A percentile compares a stretch with the other conserved stretches of the same genome.
These are phyloP conservation scores for Batillaria attramentaria DNA, from an alignment of 1,140 invertebrate species.

Conservation along the genomic window DNA sequence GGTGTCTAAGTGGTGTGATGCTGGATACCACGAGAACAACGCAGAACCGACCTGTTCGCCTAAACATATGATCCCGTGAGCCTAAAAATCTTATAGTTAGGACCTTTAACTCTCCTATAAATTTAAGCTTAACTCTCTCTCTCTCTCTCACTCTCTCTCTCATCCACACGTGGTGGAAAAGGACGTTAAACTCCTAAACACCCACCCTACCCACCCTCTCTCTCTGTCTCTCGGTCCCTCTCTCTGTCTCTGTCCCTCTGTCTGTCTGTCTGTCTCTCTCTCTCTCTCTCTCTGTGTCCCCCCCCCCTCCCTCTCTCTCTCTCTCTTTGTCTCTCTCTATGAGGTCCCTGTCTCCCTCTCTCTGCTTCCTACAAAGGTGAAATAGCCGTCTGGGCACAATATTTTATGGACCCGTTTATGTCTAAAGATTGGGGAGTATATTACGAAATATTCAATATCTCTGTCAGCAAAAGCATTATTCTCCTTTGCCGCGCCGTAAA, in stretches of 20 bases:
- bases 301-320: neutral
- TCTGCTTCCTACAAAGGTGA: neutral
- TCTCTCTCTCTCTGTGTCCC: conserved; percentile 10
- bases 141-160: too few species aligned
- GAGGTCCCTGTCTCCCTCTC: neutral
- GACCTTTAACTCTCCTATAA: too few species aligned
- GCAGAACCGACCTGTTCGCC: too few species aligned
- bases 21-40: too few species aligned
- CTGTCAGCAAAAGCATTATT: neutral
- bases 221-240: conserved; percentile 23
- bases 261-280: conserved; percentile 1
- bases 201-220: conserved; percentile 16
- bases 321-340: neutral
- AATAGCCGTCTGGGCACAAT: neutral
- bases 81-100: too few species aligned
- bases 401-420: neutral
- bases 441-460: neutral
- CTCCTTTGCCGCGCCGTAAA: neutral
- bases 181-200: too few species aligned
- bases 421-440: neutral
- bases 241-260: neutral
- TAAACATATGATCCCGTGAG: too few species aligned
- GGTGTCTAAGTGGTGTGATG: too few species aligned
- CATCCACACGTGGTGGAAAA: too few species aligned
- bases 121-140: too few species aligned